phyloP scores from a whole-genome alignment of 2,888 invertebrate genomes.

The Stenichneumon culpator region DNA sequence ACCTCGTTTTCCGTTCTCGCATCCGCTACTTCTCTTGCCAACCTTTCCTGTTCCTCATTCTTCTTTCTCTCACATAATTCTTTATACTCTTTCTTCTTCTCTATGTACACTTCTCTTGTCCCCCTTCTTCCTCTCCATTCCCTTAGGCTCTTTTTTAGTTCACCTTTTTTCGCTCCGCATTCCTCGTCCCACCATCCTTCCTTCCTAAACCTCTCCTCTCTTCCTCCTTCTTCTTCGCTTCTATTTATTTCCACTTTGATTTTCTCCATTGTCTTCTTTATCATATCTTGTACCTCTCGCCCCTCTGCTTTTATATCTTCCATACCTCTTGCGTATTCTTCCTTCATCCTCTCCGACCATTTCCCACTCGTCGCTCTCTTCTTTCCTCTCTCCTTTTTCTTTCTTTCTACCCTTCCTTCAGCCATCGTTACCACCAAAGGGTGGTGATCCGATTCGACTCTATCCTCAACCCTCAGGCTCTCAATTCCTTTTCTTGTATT shows the following conservation, averaged over 20 bases:
- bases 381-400: background rate
- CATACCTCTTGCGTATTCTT: background rate
- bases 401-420: background rate
- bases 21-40: constrained; percentile 27
- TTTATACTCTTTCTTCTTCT: constrained; percentile 31
- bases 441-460: constrained; percentile 55
- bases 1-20: constrained; percentile 14
- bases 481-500: constrained; percentile 13
- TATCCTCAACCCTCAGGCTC: constrained; percentile 28
- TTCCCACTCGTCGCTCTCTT: background rate
- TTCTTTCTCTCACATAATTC: constrained; percentile 33
- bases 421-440: constrained; percentile 22
- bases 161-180: constrained; percentile 5
- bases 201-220: too few relatives aligned
- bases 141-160: constrained; percentile 8
- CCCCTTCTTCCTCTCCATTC: constrained; percentile 13
- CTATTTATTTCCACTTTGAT: too few relatives aligned
- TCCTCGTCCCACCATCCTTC: too few relatives aligned
- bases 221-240: too few relatives aligned
- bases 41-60: constrained; percentile 1
- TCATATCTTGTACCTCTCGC: too few relatives aligned
- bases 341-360: too few relatives aligned
- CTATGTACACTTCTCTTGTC: constrained; percentile 23
- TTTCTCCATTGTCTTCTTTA: too few relatives aligned
- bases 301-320: constrained; percentile 20